Base-by-base conservation (phyloP, 1,140 invertebrate species). In the Eumaeus atala region DNA sequence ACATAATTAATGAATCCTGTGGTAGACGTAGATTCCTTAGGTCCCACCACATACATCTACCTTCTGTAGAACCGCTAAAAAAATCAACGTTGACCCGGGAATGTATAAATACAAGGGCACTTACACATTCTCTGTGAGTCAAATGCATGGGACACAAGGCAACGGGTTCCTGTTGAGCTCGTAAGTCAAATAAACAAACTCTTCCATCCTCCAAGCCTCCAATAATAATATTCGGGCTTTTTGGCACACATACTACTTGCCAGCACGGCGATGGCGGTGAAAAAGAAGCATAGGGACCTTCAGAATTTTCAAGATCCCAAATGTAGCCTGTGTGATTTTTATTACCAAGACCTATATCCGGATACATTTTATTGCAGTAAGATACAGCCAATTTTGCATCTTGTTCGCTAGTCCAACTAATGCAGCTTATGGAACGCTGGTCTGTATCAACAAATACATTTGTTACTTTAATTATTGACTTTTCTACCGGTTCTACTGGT, bases 11-110 rank as follows among this genome's bases (percentile, higher is more conserved):
- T 47, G 89, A 90, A 68, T 96, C 95, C 16, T 90, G 90, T 0
- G 94, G 93, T 67, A 90, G 87, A 16, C 90, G 89, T 28, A 96
- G 69, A 78, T 96, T 95, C 48, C 95, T 87, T 0, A 89, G 91
- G 77, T 97, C 95, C 95, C 95, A 97, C 88, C 91, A 92, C 67
- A 90, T 90, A 56, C 94, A 91, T 74, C 92, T 91, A 9, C 96
- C 96, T 80, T 97, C 96, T 48, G 91, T 91, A 0, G 95, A 95
- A 2, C 92, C 90, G n/a, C 93, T 93, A 74, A 97, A 96, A 73
- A 96, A 96, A 77, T 96, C 94, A 0, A 90, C 90, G 36, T 93
- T 92, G 1, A 91, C 90, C 72, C 95, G 95, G 0, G 93, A 94
- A 64, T 91, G 89, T 5, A 95, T 91, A 92, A 93, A 95, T 4